Percentiles rank a stretch among this genome's conserved stretches.
These are phyloP conservation scores for Centrocercus urophasianus DNA, from an alignment of 2,113 vertebrate genomes.

Conservation along the genomic window DNA sequence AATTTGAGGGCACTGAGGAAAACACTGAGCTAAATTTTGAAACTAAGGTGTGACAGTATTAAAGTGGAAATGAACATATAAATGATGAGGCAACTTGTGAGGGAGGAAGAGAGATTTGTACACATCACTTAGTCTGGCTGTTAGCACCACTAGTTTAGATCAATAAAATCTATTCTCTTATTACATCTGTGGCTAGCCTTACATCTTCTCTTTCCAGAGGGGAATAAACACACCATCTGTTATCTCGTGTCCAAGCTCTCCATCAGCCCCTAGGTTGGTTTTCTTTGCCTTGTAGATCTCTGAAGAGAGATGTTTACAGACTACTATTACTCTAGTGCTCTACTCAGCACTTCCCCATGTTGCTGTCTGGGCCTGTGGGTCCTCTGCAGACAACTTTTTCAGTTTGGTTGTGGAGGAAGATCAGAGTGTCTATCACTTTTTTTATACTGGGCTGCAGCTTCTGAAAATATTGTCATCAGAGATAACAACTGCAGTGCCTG, in stretches of 20 bases:
- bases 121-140: conserved; percentile 48
- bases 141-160: conserved; percentile 38
- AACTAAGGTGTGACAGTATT: neutral
- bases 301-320: neutral
- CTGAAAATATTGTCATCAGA: neutral
- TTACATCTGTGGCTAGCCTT: conserved; percentile 19
- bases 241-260: neutral
- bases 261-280: neutral
- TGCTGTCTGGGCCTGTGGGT: neutral
- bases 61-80: conserved; percentile 29
- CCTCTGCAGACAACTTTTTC: neutral
- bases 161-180: conserved; percentile 68
- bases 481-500: neutral
- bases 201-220: conserved; percentile 37
- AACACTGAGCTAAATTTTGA: neutral
- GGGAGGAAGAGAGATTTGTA: conserved; percentile 40
- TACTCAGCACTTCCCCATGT: rapidly evolving
- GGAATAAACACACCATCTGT: neutral
- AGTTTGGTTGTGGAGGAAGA: neutral
- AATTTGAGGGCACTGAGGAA: neutral
- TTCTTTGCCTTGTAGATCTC: neutral
- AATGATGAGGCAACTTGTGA: conserved; percentile 13
- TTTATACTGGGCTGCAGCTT: neutral
- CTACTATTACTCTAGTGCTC: neutral
- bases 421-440: neutral